A percentile compares a stretch with the other conserved stretches of the same genome.
These are phyloP conservation scores for Eriocheir sinensis DNA, from an alignment of 1,140 invertebrate genomes.

Conservation along the genomic window DNA sequence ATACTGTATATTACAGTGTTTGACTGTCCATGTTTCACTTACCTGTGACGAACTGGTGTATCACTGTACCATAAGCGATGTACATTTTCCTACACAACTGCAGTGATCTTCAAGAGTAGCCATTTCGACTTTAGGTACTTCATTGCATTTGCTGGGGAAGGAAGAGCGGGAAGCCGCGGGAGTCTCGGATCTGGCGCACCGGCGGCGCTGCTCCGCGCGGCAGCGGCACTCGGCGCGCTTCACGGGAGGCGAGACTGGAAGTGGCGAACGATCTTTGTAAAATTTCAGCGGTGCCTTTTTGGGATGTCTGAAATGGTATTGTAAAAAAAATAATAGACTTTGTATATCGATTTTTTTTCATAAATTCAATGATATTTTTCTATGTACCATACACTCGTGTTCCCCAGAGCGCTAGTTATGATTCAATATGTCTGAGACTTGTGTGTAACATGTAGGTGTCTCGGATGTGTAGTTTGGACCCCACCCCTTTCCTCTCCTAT, in stretches of 20 bases:
- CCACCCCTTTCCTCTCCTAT: not conserved
- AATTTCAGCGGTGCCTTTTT: conserved; percentile 70
- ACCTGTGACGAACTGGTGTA: conserved; percentile 38
- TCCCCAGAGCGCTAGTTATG: conserved; percentile 20
- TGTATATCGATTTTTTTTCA: conserved; percentile 70
- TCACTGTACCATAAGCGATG: conserved; percentile 55
- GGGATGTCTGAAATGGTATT: conserved; percentile 72
- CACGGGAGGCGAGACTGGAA: not conserved
- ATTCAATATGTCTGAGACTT: conserved; percentile 3
- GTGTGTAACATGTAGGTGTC: conserved; percentile 28
- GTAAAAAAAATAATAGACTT: conserved; percentile 63
- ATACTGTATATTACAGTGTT: conserved; percentile 60
- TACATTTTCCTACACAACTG: conserved; percentile 56
- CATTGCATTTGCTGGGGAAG: conserved; percentile 57
- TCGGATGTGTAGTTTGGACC: conserved; percentile 23
- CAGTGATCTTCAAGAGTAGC: conserved; percentile 59
- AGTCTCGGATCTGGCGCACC: not conserved
- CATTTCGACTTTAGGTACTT: conserved; percentile 54
- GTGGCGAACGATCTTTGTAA: conserved; percentile 28
- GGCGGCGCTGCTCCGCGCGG: not conserved
- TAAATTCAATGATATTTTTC: conserved; percentile 72
- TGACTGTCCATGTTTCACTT: conserved; percentile 19
- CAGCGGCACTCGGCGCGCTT: not conserved
- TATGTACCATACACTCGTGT: conserved; percentile 52
- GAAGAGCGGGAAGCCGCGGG: not conserved